Evolutionary conservation across 2,797 vertebrate genomes (phyloP).

Genomic region (Rhodeus uyekii): DNA sequence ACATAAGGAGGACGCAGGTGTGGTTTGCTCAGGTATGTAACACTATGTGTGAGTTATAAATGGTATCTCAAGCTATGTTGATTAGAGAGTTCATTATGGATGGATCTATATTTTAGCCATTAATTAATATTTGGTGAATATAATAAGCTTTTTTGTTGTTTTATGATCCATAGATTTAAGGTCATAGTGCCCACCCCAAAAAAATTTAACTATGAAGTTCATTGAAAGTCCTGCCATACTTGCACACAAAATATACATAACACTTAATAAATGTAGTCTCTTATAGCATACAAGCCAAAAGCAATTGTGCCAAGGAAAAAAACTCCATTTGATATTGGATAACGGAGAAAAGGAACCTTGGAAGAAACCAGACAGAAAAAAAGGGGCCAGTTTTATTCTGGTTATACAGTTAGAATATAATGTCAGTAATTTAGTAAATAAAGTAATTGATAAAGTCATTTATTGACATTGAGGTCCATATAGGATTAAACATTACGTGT

Average conservation of each 20-base stretch:
- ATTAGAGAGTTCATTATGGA: neutral
- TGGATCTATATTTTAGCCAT: neutral
- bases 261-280: neutral
- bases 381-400: no score
- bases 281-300: neutral
- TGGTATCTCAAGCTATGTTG: neutral
- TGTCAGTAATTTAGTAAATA: no score
- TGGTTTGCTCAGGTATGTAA: constrained; percentile 75
- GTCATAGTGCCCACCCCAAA: neutral
- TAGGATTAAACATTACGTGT: no score
- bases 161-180: neutral
- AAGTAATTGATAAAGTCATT: no score
- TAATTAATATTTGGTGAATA: neutral
- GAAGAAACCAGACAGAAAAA: no score
- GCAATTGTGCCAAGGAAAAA: neutral
- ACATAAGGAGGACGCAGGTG: constrained; percentile 77
- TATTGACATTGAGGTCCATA: no score
- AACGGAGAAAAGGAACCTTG: neutral
- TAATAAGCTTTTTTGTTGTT: neutral
- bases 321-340: neutral
- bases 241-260: neutral
- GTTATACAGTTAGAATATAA: no score
- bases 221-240: neutral
- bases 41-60: neutral
- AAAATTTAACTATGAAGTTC: neutral